A percentile compares a stretch with the other conserved stretches of the same genome.
Conservation (phyloP, 2,113 vertebrate genomes). For the Parus major region DNA sequence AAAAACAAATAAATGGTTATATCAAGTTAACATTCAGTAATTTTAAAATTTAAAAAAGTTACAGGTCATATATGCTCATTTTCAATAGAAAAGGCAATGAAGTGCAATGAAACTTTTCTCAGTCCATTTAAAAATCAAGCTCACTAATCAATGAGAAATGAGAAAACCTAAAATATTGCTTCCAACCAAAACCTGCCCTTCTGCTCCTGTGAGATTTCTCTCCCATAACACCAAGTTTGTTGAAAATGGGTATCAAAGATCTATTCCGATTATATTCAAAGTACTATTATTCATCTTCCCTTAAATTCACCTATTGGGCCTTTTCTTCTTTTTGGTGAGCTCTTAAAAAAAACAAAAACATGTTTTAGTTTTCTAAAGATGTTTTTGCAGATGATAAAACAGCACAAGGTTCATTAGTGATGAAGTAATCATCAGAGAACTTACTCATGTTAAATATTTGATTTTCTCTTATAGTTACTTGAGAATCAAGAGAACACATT, state of each 20-base stretch:
- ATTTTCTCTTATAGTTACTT: background rate
- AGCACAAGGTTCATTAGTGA: background rate
- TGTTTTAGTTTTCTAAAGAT: background rate
- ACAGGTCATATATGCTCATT: background rate
- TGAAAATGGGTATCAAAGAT: background rate
- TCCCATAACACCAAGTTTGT: background rate
- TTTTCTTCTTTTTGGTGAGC: background rate
- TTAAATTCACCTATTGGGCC: background rate
- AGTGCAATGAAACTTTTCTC: background rate
- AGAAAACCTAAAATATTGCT: background rate
- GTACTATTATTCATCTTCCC: background rate
- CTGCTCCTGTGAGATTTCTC: background rate
- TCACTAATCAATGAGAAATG: background rate
- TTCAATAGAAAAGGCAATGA: background rate
- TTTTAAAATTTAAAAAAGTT: background rate
- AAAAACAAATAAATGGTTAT: background rate
- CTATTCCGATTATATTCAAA: background rate
- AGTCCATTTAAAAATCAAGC: background rate
- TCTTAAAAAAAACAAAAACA: background rate
- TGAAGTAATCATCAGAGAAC: background rate
- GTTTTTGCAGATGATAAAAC: background rate
- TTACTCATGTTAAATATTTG: background rate
- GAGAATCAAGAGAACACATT: background rate
- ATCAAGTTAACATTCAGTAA: background rate
- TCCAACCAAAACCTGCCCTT: background rate